Evolutionary conservation across 1,140 invertebrate genomes (phyloP).

Genomic region (Anthonomus grandis): DNA sequence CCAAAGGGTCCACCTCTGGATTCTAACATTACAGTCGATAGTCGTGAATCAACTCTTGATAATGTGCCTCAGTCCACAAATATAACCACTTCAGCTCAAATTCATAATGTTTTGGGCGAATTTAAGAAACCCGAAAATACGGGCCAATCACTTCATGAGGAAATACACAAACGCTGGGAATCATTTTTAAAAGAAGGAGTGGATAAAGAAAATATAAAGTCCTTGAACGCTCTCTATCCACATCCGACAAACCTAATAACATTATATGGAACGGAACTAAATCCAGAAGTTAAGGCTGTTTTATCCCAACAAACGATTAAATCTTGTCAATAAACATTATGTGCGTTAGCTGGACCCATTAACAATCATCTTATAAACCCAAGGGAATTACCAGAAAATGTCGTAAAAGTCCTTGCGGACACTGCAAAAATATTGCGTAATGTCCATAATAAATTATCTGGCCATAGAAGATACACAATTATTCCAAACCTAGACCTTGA

Average conservation of each 20-base stretch:
- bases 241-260: neutral
- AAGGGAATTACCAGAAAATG: constrained; percentile 1
- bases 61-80: no score
- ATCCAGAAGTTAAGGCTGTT: neutral
- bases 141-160: neutral
- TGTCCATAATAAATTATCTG: neutral
- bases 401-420: neutral
- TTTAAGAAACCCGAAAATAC: neutral
- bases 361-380: neutral
- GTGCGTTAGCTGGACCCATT: neutral
- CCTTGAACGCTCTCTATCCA: neutral
- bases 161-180: neutral
- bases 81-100: no score
- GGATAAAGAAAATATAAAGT: no score
- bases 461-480: neutral
- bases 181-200: no score
- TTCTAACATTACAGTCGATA: neutral
- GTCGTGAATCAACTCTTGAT: no score
- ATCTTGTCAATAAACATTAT: neutral
- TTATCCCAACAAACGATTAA: neutral
- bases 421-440: constrained; percentile 3
- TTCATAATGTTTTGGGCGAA: no score
- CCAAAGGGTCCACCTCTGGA: no score
- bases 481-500: no score
- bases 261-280: neutral